phyloP scores from a whole-genome alignment of 2,113 vertebrate species.

The Semnornis frantzii region DNA sequence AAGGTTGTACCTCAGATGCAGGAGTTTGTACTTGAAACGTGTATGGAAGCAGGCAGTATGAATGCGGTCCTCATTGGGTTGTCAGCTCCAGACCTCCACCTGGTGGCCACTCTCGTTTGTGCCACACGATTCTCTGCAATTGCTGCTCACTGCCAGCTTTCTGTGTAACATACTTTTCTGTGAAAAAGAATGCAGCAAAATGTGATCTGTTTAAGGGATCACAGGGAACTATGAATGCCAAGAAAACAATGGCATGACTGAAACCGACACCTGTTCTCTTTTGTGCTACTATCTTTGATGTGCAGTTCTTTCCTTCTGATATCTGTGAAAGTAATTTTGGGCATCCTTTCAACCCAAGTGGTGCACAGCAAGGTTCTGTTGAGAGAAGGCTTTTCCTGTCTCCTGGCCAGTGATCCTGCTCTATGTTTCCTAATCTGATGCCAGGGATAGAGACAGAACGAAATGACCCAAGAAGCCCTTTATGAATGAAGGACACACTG shows the following conservation, averaged over 20 bases:
- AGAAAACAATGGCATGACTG: neutral
- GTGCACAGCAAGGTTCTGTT: neutral
- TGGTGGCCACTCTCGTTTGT: neutral
- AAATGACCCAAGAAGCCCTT: neutral
- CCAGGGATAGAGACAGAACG: neutral
- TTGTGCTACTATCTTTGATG: neutral
- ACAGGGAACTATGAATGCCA: neutral
- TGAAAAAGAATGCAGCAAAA: neutral
- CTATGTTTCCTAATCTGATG: neutral
- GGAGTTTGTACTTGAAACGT: neutral
- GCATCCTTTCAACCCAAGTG: neutral
- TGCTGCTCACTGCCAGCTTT: neutral
- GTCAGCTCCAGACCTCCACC: neutral
- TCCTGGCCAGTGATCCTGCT: neutral
- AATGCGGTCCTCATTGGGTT: neutral
- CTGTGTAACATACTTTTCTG: neutral
- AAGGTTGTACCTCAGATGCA: neutral
- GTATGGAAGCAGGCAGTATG: neutral
- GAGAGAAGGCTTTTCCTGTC: neutral
- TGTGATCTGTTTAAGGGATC: neutral
- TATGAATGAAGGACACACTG: neutral
- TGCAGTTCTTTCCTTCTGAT: neutral
- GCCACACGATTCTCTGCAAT: neutral
- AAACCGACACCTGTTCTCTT: neutral
- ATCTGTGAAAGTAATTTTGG: neutral